A percentile compares a stretch with the other conserved stretches of the same genome.
Evolutionary conservation across 2,888 invertebrate genomes (phyloP).

Genomic region (Spilarctia lutea): DNA sequence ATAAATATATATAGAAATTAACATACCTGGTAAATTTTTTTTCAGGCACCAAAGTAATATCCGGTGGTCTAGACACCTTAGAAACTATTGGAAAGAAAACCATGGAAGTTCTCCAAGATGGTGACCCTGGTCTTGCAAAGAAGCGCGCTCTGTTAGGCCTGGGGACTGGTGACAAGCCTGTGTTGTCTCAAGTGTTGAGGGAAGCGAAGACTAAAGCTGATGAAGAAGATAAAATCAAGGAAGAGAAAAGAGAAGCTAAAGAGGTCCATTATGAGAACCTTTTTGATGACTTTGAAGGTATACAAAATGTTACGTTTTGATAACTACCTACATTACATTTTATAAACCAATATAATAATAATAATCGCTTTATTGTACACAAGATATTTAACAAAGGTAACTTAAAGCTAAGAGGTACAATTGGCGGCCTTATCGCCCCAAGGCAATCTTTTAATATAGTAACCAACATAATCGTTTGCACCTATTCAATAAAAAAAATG

Average conservation of each 20-base stretch:
- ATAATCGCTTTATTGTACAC: too few relatives aligned
- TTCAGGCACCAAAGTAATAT: constrained; percentile 90
- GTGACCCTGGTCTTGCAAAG: constrained; percentile 95
- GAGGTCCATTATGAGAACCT: constrained; percentile 91
- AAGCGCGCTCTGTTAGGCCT: constrained; percentile 90
- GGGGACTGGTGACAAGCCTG: constrained; percentile 87
- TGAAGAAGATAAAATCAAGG: constrained; percentile 82
- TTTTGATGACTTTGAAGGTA: constrained; percentile 95
- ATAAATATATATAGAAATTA: too few relatives aligned
- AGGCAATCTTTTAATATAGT: too few relatives aligned
- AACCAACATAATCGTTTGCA: too few relatives aligned
- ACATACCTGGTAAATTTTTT: constrained; percentile 15
- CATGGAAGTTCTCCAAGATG: constrained; percentile 96
- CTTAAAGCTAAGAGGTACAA: too few relatives aligned
- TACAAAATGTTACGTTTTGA: neutral
- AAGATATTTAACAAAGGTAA: too few relatives aligned
- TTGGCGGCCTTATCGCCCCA: too few relatives aligned
- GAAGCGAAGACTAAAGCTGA: constrained; percentile 92
- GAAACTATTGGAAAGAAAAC: constrained; percentile 98
- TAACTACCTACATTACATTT: neutral
- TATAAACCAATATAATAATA: neutral
- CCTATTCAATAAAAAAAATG: too few relatives aligned
- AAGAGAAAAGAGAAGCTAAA: constrained; percentile 82
- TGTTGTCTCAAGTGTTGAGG: constrained; percentile 87
- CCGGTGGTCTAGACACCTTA: constrained; percentile 94